Base-by-base conservation (phyloP, 2,888 invertebrate species). In the Mythimna vitellina region DNA sequence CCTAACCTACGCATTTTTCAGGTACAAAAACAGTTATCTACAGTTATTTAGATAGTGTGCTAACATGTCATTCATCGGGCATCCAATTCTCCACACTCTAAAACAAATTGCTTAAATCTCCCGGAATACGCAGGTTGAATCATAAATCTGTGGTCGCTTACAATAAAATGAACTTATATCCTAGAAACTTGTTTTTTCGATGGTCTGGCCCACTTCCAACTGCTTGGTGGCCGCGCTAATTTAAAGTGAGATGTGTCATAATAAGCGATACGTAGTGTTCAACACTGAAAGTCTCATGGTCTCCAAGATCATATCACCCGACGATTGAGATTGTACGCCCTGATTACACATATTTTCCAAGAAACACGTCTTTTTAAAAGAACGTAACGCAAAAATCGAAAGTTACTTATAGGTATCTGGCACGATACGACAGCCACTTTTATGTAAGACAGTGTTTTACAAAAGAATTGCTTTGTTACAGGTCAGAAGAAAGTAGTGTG, bases 401-500 rank as follows among this genome's bases (percentile, higher is more conserved):
- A 57, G 67, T 61, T 60, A 58, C n/a, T 20, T 17, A 8, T 65
- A n/a, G n/a, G n/a, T n/a, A 60, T 68, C 78, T 70, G 61, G 62
- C 68, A 65, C 65, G 57, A 75, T 57, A 73, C 32, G 35, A 61
- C 53, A 60, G 62, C 61, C 62, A 76, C 74, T 65, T 80, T 72
- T 73, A 74, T 60, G 78, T 73, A 76, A 78, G 69, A 71, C 67
- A 38, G 56, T 62, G 56, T 65, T 80, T 81, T 53, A 83, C 42
- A 49, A 29, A 51, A 1, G 38, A 72, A 83, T 75, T 81, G 73
- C 82, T 84, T 94, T 92, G 92, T 97, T 97, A 20, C 96, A 98
- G 98, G 98, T 93, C 97, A 97, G 88, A 98, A 98, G 96, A 97
- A 98, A 95, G 98, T 98, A 89, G 98, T 98, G 94, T 98, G 98